phyloP scores from a whole-genome alignment of 2,888 invertebrate genomes.

The Nephrotoma flavescens region DNA sequence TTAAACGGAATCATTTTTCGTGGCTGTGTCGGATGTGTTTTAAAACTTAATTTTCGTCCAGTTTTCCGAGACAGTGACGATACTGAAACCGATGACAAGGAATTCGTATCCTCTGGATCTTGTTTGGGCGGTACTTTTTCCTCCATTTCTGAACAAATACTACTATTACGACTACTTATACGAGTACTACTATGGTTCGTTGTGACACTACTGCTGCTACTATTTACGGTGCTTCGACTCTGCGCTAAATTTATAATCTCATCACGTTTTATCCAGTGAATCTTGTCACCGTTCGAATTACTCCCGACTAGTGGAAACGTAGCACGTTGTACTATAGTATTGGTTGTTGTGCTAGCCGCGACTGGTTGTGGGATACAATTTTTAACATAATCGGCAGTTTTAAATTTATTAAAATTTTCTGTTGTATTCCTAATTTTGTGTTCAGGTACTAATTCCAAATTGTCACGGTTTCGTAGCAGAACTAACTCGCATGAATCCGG shows the following conservation, averaged over 20 bases:
- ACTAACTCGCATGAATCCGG: not conserved
- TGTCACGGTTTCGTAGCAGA: not conserved
- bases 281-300: slow-evolving; percentile 18
- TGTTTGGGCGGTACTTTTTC: not conserved
- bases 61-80: slow-evolving; percentile 2
- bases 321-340: not conserved
- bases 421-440: not conserved
- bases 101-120: not conserved
- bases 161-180: not conserved
- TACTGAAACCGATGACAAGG: not conserved
- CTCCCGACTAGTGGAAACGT: slow-evolving; percentile 16
- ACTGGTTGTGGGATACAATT: not conserved
- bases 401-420: slow-evolving; percentile 32
- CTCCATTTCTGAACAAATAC: not conserved
- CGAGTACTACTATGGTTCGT: not conserved
- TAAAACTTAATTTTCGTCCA: slow-evolving; percentile 1
- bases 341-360: not conserved
- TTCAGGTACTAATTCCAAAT: not conserved
- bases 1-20: slow-evolving; percentile 19
- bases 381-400: slow-evolving; percentile 22
- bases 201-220: slow-evolving; percentile 7
- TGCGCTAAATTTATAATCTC: slow-evolving; percentile 13
- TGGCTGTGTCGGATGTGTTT: slow-evolving; percentile 6
- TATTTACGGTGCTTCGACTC: not conserved
- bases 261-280: slow-evolving; percentile 25